phyloP scores from a whole-genome alignment of 2,888 invertebrate genomes.

The Synergus japonicus region DNA sequence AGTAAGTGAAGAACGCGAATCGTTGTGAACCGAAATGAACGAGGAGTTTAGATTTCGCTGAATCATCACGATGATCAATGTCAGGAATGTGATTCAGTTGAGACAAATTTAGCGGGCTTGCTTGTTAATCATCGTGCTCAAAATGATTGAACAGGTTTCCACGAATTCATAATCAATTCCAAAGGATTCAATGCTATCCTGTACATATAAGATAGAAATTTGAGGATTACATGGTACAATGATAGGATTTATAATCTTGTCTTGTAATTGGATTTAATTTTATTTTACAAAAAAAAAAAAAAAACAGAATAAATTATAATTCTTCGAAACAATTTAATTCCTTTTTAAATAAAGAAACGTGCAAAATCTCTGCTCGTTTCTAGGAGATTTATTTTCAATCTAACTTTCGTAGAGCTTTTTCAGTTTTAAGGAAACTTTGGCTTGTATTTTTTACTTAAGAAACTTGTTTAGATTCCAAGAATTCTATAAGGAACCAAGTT shows the following conservation, averaged over 20 bases:
- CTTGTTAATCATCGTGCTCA: background rate
- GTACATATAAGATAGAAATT: background rate
- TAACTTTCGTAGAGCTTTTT: background rate
- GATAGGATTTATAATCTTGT: too few relatives aligned
- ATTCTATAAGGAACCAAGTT: too few relatives aligned
- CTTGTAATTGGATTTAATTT: too few relatives aligned
- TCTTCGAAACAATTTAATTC: background rate
- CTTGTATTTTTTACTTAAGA: background rate
- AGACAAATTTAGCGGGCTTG: background rate
- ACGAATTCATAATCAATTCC: background rate
- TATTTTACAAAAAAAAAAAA: too few relatives aligned
- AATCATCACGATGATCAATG: constrained; percentile 18
- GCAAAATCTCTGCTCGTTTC: too few relatives aligned
- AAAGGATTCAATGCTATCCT: background rate
- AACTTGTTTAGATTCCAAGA: too few relatives aligned
- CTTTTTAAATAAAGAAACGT: background rate
- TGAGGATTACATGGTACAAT: too few relatives aligned
- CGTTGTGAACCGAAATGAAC: background rate
- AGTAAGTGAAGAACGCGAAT: background rate
- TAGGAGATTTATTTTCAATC: background rate
- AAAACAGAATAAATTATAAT: background rate
- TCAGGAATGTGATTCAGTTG: constrained; percentile 3
- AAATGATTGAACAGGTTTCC: constrained; percentile 3
- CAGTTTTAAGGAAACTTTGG: background rate
- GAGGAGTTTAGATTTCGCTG: background rate